Evolutionary conservation across 2,888 invertebrate species (phyloP), one percentile per base, ranked within the genome.

Genomic region (Adela reaumurella): DNA sequence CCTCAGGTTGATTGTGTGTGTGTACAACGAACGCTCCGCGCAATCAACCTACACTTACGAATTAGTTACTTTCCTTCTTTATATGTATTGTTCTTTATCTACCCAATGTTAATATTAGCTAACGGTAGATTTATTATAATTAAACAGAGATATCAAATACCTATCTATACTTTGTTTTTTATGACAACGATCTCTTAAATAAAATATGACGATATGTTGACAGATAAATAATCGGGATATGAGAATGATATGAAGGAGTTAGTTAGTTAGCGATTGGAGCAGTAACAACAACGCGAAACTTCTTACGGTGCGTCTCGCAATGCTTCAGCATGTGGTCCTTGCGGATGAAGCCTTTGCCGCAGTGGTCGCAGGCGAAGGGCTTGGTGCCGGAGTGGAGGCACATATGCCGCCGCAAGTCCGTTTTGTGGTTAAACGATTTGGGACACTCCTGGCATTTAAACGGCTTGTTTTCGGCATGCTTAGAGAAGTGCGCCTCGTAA

Each of bases 251-350:
- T 4, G 46, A 8, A 2, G 28, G 18, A 14, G 35, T n/a, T 17
- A 10, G 10, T 4, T 29, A 29, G 17, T 8, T 46, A n/a, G 29
- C 11, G 35, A 14, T 6, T 14, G 35, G 35, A 35, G n/a, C n/a
- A n/a, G n/a, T n/a, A n/a, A n/a, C n/a, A n/a, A n/a, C n/a, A n/a
- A n/a, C n/a, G n/a, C n/a, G n/a, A 14, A 67, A 74, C 61, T 85
- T 87, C 64, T 84, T 86, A 48, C 82, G 81, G 72, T 94, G 94
- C 47, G 91, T 92, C 58, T 90, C 89, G 57, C 84, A 81, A 68
- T 93, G 93, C 68, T 94, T 93, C 56, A 90, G 83, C 92, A 94
- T 90, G 70, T 94, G 94, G 73, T 94, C 94, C 70, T 92, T 91
- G 56, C 94, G 84, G 59, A 92, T 92, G 70, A 94, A 94, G 47